These are phyloP conservation scores for Phycodurus eques DNA, from an alignment of 2,113 vertebrate genomes.

Conservation along the genomic window DNA sequence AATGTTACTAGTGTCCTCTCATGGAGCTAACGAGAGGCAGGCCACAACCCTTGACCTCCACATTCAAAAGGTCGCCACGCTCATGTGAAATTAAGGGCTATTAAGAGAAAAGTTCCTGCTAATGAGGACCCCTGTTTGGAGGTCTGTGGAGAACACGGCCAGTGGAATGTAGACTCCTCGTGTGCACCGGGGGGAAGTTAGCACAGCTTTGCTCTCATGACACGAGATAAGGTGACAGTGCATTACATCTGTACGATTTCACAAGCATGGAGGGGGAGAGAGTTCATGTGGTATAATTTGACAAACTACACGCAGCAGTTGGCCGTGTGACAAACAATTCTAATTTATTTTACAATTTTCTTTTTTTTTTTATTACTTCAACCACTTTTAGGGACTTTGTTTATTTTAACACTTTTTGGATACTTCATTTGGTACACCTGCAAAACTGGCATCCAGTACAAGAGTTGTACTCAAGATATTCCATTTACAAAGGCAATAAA, in stretches of 20 bases:
- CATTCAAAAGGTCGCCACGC: conserved; percentile 44
- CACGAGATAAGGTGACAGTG: conserved; percentile 5
- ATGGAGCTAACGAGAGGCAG: conserved; percentile 63
- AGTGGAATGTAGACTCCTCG: conserved; percentile 53
- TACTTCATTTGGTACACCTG: background rate
- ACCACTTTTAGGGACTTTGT: no score
- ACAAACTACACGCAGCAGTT: conserved; percentile 2
- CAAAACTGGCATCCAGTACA: background rate
- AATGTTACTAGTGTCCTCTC: conserved; percentile 53
- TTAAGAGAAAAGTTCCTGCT: conserved; percentile 59
- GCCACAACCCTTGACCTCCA: conserved; percentile 52
- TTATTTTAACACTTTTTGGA: no score
- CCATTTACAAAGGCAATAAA: no score
- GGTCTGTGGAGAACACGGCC: conserved; percentile 18
- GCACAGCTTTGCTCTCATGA: conserved; percentile 18
- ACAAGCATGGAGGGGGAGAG: background rate
- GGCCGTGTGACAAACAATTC: background rate
- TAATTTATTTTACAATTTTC: background rate
- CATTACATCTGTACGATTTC: conserved; percentile 23
- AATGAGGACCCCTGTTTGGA: conserved; percentile 67
- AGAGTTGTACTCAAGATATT: background rate
- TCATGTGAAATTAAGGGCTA: conserved; percentile 69
- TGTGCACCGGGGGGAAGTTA: conserved; percentile 21
- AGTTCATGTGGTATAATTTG: background rate
- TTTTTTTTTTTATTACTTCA: background rate